These are phyloP conservation scores for Mus pahari DNA, from an alignment of 2,113 vertebrate genomes.

Conservation along the genomic window DNA sequence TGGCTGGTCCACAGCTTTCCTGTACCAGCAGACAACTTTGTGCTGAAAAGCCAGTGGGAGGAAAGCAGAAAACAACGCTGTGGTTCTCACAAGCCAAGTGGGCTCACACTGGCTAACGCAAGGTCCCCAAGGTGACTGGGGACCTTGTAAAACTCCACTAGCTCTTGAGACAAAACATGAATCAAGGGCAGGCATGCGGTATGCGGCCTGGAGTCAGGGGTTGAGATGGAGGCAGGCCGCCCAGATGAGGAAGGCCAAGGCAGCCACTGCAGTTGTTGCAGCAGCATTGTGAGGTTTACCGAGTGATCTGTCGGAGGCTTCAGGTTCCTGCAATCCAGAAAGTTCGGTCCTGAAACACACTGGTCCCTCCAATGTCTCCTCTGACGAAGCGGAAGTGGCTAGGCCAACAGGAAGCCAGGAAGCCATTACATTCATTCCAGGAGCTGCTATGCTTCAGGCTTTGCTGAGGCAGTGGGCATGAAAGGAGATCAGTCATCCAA, in stretches of 20 bases:
- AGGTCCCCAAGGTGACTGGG: not conserved
- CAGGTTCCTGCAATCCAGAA: constrained; percentile 20
- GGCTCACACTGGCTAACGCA: not conserved
- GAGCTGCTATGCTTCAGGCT: not conserved
- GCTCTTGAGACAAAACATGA: not conserved
- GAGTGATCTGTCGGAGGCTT: not conserved
- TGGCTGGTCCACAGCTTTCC: not conserved
- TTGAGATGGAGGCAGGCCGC: not conserved
- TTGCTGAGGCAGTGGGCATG: not conserved
- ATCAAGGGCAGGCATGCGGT: not conserved
- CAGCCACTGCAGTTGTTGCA: not conserved
- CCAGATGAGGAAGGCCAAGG: not conserved
- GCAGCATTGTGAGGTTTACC: not conserved
- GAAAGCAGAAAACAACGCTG: not conserved
- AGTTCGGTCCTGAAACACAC: constrained; percentile 46
- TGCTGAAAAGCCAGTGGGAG: not conserved
- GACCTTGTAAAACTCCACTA: not conserved
- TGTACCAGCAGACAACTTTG: not conserved
- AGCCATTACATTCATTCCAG: constrained; percentile 61
- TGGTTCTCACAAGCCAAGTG: not conserved
- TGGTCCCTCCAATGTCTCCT: constrained; percentile 41
- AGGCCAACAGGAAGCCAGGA: constrained; percentile 62
- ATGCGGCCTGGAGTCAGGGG: not conserved
- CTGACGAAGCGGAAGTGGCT: constrained; percentile 53
- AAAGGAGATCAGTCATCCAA: constrained; percentile 61